These are phyloP conservation scores for Athene noctua DNA, from an alignment of 2,113 vertebrate genomes.

Conservation along the genomic window DNA sequence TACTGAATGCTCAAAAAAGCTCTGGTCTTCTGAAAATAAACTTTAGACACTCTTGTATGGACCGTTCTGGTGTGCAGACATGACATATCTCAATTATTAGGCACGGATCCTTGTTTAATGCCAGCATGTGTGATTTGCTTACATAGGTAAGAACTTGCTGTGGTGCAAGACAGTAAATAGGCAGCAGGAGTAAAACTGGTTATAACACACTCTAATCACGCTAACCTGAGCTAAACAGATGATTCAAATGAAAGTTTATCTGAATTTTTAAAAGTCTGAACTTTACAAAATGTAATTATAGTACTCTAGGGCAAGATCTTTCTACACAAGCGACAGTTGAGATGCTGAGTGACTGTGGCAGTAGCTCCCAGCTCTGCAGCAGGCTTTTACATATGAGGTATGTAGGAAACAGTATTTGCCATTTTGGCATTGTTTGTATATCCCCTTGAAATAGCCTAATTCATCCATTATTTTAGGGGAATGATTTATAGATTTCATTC, in stretches of 20 bases:
- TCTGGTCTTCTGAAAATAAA: neutral
- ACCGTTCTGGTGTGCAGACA: neutral
- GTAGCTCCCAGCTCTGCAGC: neutral
- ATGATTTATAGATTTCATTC: neutral
- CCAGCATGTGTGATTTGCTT: neutral
- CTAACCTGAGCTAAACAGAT: neutral
- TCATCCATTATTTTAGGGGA: rapidly evolving
- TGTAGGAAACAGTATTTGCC: neutral
- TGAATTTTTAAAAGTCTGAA: neutral
- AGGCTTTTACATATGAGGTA: neutral
- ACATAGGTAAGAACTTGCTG: neutral
- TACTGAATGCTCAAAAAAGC: neutral
- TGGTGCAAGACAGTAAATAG: neutral
- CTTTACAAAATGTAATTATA: neutral
- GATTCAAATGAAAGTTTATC: neutral
- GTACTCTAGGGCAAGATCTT: neutral
- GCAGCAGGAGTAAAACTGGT: neutral
- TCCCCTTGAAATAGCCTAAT: neutral
- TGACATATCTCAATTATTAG: neutral
- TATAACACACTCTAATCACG: neutral
- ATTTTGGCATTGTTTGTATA: neutral
- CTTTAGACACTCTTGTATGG: neutral
- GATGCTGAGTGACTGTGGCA: neutral
- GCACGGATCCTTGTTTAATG: neutral
- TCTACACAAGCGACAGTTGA: neutral